These are phyloP conservation scores for Pseudomyrmex sp. DNA, from an alignment of 1,140 invertebrate species.

Conservation along the genomic window DNA sequence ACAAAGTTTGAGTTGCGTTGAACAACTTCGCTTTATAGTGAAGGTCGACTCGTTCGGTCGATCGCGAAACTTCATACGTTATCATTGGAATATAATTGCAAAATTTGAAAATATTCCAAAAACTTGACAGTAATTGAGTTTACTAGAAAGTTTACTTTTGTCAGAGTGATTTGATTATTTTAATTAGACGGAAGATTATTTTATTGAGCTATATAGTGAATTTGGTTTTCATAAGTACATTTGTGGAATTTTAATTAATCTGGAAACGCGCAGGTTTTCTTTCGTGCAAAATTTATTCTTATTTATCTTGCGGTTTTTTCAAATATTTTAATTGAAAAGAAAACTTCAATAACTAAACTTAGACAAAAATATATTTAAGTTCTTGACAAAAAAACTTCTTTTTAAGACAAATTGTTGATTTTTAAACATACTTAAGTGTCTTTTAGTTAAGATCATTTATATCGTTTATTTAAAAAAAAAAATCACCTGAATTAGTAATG, in stretches of 20 bases:
- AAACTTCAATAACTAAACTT: too few species aligned
- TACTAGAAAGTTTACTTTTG: not conserved
- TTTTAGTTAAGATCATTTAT: too few species aligned
- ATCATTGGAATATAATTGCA: not conserved
- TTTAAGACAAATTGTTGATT: too few species aligned
- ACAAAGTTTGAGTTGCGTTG: not conserved
- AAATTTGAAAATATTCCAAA: not conserved
- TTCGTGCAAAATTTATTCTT: too few species aligned
- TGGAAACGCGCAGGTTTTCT: not conserved
- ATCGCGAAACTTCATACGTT: conserved; percentile 11
- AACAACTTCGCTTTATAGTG: conserved; percentile 14
- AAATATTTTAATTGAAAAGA: too few species aligned
- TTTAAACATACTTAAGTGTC: too few species aligned
- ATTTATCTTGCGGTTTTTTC: too few species aligned
- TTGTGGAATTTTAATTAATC: conserved; percentile 8
- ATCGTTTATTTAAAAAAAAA: too few species aligned
- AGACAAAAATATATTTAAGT: too few species aligned
- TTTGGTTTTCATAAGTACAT: not conserved
- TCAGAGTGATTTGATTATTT: not conserved
- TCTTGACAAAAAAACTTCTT: too few species aligned
- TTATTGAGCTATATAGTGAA: not conserved
- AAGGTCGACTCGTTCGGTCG: not conserved
- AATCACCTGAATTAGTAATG: not conserved
- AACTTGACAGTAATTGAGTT: conserved; percentile 5
- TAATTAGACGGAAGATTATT: not conserved